These are phyloP conservation scores for Drosophila nigricruria DNA, from an alignment of 2,888 invertebrate species.

Conservation along the genomic window DNA sequence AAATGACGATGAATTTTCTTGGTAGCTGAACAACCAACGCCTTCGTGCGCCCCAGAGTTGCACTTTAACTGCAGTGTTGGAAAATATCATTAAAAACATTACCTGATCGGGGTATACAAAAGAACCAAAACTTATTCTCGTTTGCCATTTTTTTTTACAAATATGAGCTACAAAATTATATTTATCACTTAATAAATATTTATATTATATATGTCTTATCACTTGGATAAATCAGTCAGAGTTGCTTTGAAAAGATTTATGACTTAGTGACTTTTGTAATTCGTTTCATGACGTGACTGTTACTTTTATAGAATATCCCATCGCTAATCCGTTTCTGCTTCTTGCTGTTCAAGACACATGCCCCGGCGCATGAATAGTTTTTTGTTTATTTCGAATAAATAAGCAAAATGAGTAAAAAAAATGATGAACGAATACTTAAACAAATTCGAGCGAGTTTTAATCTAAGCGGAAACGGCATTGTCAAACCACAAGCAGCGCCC, in stretches of 20 bases:
- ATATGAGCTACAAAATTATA: background rate
- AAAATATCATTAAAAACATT: constrained; percentile 12
- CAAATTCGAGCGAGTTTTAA: constrained; percentile 4
- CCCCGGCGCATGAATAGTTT: constrained; percentile 21
- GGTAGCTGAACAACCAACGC: constrained; percentile 78
- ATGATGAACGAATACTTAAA: background rate
- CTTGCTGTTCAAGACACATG: constrained; percentile 30
- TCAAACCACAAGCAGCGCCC: background rate
- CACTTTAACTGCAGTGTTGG: constrained; percentile 33
- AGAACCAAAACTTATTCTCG: background rate
- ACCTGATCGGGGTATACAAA: constrained; percentile 9
- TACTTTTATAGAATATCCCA: constrained; percentile 2
- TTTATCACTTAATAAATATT: constrained; percentile 1
- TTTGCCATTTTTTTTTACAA: background rate
- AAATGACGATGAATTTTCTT: constrained; percentile 83
- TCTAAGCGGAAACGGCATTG: background rate
- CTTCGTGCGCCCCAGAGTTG: constrained; percentile 69
- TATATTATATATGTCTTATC: constrained; percentile 8
- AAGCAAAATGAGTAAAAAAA: background rate
- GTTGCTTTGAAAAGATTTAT: constrained; percentile 6
- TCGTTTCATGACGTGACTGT: constrained; percentile 15
- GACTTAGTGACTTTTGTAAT: background rate
- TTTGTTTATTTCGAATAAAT: background rate
- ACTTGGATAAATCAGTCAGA: constrained; percentile 17
- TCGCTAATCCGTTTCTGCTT: constrained; percentile 11